Evolutionary conservation across 1,140 invertebrate species (phyloP), one percentile per base, ranked within the genome.

Genomic region (Lineus longissimus): DNA sequence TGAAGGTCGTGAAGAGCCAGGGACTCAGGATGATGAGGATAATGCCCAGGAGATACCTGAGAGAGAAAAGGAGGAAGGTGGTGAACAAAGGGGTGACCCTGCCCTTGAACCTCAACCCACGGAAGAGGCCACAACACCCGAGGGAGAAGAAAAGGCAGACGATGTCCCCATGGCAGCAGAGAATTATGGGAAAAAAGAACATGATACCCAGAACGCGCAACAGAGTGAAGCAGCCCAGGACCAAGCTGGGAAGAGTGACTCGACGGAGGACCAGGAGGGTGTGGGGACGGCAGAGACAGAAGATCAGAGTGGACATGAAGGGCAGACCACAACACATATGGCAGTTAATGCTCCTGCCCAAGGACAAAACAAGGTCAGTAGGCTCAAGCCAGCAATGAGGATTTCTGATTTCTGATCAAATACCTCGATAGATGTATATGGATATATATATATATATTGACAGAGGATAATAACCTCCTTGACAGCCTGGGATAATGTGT

Each of bases 281-380:
- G 82, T 83, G 1, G 88, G 88, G 9, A 84, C 86, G 55, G 85
- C 87, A 0, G 85, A 86, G 29, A 85, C 86, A 70, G 83, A 87
- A 68, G 86, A 83, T 82, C 68, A 84, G 77, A 65, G 85, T 73
- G 85, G 88, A 9, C 87, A 89, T 70, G 82, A 86, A 66, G 87
- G 87, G 1, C 81, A 82, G 40, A 77, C 73, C 54, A 82, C 80
- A 56, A 70, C 76, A 43, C 70, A 72, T 25, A 64, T 62, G 15
- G 47, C 47, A 7, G 19, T 9, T 51, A 27, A 27, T 23, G 19
- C 9, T 9, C 19, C n/a, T 7, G 25, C n/a, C n/a, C n/a, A 51
- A 51, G 19, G 25, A 27, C n/a, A 27, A n/a, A 51, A 51, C 25
- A 51, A 51, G 47, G 47, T 51, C 47, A 51, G 47, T 51, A 9